Conservation (phyloP, 1,140 invertebrate species). For the Thaumatotibia leucotreta region DNA sequence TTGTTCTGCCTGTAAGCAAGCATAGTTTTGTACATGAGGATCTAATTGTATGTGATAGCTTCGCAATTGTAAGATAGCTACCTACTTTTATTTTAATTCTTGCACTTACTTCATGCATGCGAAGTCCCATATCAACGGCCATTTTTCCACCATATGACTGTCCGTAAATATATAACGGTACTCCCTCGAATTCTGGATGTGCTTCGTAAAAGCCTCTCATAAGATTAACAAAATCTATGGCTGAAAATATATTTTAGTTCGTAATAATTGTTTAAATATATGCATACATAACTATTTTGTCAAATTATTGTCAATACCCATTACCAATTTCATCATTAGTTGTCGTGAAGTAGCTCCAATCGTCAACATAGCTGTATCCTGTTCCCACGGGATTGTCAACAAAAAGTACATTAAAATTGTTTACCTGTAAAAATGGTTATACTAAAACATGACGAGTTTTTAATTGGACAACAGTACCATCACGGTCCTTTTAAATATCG, state of each 20-base stretch:
- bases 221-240: conserved; percentile 85
- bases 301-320: not conserved
- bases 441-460: no score
- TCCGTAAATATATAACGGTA: conserved; percentile 88
- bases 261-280: no score
- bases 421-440: conserved; percentile 82
- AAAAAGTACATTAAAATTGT: conserved; percentile 88
- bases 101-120: conserved; percentile 78
- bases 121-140: conserved; percentile 85
- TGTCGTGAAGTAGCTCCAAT: conserved; percentile 73
- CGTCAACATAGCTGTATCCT: conserved; percentile 91
- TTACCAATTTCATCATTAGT: conserved; percentile 84
- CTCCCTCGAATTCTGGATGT: conserved; percentile 81
- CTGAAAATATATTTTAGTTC: conserved; percentile 54
- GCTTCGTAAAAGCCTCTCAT: conserved; percentile 80
- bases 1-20: conserved; percentile 77
- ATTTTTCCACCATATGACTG: conserved; percentile 95
- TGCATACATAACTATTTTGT: no score
- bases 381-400: conserved; percentile 93
- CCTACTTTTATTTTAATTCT: no score
- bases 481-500: not conserved
- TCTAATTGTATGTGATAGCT: no score
- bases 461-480: no score
- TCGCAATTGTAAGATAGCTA: no score
- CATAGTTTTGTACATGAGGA: no score